A percentile compares a stretch with the other conserved stretches of the same genome.
phyloP scores from a whole-genome alignment of 2,888 invertebrate genomes.

The Diabrotica balteata region DNA sequence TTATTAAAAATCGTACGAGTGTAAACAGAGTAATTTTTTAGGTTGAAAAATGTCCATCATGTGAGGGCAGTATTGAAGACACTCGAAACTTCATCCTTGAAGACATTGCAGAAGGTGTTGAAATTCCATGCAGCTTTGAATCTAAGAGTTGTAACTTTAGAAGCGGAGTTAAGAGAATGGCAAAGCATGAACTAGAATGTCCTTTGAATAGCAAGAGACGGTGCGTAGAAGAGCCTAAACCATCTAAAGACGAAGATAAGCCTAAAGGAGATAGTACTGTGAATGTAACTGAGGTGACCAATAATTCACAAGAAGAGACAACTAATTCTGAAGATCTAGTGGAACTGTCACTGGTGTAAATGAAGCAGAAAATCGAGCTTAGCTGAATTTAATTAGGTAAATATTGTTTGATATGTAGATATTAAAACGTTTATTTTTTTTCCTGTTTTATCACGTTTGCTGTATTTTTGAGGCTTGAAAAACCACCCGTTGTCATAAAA shows the following conservation, averaged over 20 bases:
- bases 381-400: slow-evolving; percentile 9
- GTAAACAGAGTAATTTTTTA: not conserved
- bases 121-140: slow-evolving; percentile 31
- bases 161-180: slow-evolving; percentile 31
- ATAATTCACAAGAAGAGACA: not conserved
- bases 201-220: slow-evolving; percentile 29
- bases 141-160: slow-evolving; percentile 27
- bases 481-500: no score
- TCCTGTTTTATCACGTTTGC: no score
- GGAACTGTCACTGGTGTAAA: not conserved
- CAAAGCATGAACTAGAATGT: slow-evolving; percentile 30
- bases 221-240: slow-evolving; percentile 10
- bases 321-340: not conserved
- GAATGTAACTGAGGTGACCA: not conserved
- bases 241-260: not conserved
- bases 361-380: not conserved
- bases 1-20: no score
- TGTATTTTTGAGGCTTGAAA: no score
- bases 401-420: not conserved
- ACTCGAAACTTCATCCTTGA: slow-evolving; percentile 35
- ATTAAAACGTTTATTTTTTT: no score
- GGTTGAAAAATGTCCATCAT: slow-evolving; percentile 35
- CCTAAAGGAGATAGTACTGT: not conserved
- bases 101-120: slow-evolving; percentile 27
- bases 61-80: slow-evolving; percentile 29